Base-by-base conservation (phyloP, 1,140 invertebrate genomes). In the Heliothis subflexa region DNA sequence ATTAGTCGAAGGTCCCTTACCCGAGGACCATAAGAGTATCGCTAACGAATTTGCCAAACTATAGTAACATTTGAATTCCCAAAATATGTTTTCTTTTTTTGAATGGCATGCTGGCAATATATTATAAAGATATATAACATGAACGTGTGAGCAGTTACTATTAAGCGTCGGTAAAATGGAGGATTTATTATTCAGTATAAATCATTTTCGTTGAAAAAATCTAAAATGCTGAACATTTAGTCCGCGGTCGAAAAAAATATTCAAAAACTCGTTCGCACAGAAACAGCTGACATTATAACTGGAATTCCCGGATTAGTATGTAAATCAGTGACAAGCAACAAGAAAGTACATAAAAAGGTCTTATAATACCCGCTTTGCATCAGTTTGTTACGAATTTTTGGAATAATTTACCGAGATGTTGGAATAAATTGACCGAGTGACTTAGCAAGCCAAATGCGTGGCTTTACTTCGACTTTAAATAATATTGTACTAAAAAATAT, bases 361-460 rank as follows among this genome's bases (percentile, higher is more conserved):
- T 55, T n/a, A 52, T 73, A 73, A 73, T 73, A 21, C 54, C 71
- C 40, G 40, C 70, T 72, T 57, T 72, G 70, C 54, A 72, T 21
- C 33, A 72, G 33, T 49, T 61, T 61, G 40, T 28, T 73, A 73
- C 33, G 71, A 73, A 73, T 61, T 57, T 47, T 72, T 61, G 16
- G 55, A 47, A 59, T 73, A 59, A 61, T 57, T 49, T 18, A n/a
- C 40, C 18, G 28, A 21, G 52, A 73, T 21, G 40, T 61, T 49
- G 54, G 71, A 73, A 73, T 73, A 73, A 73, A 73, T 73, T 73
- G 52, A 55, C 54, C 55, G 40, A 47, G 54, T 25, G 71, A 47
- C 71, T 73, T 73, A 47, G 55, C 33, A 59, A 59, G 33, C 18
- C 71, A 61, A 72, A 61, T 61, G n/a, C 55, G 25, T 33, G n/a